phyloP scores from a whole-genome alignment of 2,113 vertebrate species.

The Oreotragus oreotragus region DNA sequence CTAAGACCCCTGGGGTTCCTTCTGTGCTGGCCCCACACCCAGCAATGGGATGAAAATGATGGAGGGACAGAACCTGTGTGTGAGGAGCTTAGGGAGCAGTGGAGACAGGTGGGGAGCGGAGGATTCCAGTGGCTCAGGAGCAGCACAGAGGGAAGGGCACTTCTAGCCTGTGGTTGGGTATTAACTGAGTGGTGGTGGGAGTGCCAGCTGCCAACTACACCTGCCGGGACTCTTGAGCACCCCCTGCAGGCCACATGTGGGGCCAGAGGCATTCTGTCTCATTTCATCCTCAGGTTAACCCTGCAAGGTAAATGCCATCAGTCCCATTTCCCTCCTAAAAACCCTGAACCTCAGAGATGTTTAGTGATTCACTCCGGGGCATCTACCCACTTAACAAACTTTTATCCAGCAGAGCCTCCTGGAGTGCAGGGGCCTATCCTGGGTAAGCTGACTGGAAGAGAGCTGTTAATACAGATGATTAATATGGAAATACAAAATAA shows the following conservation, averaged over 20 bases:
- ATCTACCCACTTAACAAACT: not conserved
- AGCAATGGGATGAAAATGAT: accelerated
- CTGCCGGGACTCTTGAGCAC: not conserved
- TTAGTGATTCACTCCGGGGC: not conserved
- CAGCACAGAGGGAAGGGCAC: not conserved
- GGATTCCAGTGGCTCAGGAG: not conserved
- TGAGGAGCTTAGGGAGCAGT: not conserved
- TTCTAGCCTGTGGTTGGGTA: too few relatives aligned
- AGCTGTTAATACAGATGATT: not conserved
- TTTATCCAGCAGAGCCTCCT: not conserved
- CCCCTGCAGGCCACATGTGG: too few relatives aligned
- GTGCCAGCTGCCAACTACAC: accelerated
- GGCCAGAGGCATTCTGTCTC: not conserved
- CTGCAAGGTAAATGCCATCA: not conserved
- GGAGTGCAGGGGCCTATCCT: too few relatives aligned
- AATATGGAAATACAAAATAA: not conserved
- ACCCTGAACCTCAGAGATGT: not conserved
- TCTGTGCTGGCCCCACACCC: not conserved
- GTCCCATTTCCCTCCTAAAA: not conserved
- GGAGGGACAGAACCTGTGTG: not conserved
- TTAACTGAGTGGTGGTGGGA: accelerated
- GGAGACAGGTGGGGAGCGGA: not conserved
- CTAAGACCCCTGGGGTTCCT: not conserved
- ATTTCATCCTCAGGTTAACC: not conserved
- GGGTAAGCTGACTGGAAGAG: not conserved